Percentiles rank a stretch among this genome's conserved stretches.
Conservation (phyloP, 2,888 invertebrate genomes). For the Sylvicola cinctus region DNA sequence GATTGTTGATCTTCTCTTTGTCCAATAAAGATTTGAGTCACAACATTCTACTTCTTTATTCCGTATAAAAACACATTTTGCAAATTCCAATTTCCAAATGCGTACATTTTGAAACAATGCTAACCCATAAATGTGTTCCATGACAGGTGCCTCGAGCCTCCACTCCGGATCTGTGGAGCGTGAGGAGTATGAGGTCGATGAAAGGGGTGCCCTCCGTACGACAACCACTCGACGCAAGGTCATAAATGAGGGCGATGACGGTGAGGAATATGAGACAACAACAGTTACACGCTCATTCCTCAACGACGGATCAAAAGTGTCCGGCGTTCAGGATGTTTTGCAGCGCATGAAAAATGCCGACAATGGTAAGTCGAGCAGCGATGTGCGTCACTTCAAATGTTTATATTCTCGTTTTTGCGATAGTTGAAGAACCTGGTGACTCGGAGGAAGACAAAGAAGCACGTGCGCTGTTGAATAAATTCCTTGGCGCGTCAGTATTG, state of each 20-base stretch:
- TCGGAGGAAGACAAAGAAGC: slow-evolving; percentile 47
- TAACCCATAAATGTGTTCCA: too few species aligned
- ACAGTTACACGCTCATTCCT: slow-evolving; percentile 9
- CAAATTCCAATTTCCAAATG: too few species aligned
- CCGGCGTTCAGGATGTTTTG: slow-evolving; percentile 54
- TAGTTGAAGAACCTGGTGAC: slow-evolving; percentile 44
- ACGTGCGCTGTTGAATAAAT: slow-evolving; percentile 58
- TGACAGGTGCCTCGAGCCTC: not conserved
- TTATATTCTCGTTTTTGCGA: not conserved
- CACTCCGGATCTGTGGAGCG: slow-evolving; percentile 1
- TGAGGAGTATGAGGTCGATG: slow-evolving; percentile 12
- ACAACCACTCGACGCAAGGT: slow-evolving; percentile 6
- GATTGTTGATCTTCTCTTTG: too few species aligned
- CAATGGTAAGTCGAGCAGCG: slow-evolving; percentile 27
- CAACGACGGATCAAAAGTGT: slow-evolving; percentile 22
- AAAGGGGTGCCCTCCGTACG: slow-evolving; percentile 11
- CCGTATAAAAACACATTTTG: too few species aligned
- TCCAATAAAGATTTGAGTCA: too few species aligned
- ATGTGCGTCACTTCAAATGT: not conserved
- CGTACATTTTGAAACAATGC: too few species aligned
- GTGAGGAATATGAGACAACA: slow-evolving; percentile 14
- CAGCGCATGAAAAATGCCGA: slow-evolving; percentile 59
- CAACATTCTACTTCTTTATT: too few species aligned
- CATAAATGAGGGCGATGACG: slow-evolving; percentile 11
- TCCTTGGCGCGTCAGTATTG: slow-evolving; percentile 60